phyloP scores from a whole-genome alignment of 2,113 vertebrate genomes.

The Bungarus multicinctus region DNA sequence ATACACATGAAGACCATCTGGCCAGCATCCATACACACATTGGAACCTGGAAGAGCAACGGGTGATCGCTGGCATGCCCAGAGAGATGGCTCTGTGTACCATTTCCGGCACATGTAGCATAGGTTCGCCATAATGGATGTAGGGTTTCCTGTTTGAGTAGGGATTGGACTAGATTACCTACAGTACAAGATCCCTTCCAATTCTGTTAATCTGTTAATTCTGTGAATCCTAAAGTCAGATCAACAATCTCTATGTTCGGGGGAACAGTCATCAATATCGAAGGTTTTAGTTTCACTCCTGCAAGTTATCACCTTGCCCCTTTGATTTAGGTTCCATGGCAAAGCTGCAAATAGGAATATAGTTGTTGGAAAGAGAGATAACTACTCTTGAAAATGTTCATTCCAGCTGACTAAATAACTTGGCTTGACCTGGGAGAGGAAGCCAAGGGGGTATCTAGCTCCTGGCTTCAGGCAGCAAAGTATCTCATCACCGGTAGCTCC shows the following conservation, averaged over 20 bases:
- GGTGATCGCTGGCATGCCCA: too few species aligned
- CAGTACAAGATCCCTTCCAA: too few species aligned
- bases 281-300: too few species aligned
- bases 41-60: too few species aligned
- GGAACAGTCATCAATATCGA: rapidly evolving
- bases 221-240: not conserved
- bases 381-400: not conserved
- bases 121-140: too few species aligned
- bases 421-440: not conserved
- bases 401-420: not conserved
- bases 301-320: not conserved
- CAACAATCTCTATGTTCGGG: not conserved
- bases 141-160: too few species aligned
- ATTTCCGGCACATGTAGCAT: too few species aligned
- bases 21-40: too few species aligned
- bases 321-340: not conserved
- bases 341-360: not conserved
- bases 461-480: not conserved
- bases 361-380: not conserved
- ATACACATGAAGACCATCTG: too few species aligned
- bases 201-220: too few species aligned
- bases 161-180: too few species aligned
- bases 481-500: not conserved
- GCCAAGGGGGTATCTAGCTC: not conserved
- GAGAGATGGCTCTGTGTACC: too few species aligned